Evolutionary conservation across 2,888 invertebrate genomes (phyloP).

Genomic region (Gnatocerus cornutus): DNA sequence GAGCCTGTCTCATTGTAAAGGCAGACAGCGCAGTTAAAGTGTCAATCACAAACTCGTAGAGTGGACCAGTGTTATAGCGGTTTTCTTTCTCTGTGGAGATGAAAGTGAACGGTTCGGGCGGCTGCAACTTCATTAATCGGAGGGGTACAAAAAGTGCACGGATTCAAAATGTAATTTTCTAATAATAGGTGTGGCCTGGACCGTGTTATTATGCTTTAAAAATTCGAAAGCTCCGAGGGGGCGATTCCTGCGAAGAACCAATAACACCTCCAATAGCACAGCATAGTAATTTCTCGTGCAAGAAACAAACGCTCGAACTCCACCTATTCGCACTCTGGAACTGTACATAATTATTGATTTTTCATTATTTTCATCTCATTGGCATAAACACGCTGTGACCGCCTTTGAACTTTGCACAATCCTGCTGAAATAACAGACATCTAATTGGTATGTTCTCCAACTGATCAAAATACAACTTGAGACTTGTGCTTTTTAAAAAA

Average conservation of each 20-base stretch:
- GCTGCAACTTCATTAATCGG: conserved; percentile 58
- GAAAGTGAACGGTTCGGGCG: conserved; percentile 46
- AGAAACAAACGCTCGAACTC: not conserved
- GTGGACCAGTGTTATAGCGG: conserved; percentile 47
- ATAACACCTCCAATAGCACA: not conserved
- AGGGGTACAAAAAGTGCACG: conserved; percentile 56
- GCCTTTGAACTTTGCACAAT: too few relatives aligned
- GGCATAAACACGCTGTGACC: too few relatives aligned
- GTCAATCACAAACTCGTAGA: conserved; percentile 61
- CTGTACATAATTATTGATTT: too few relatives aligned
- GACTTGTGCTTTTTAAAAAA: not conserved
- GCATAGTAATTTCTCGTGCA: too few relatives aligned
- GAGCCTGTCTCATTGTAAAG: conserved; percentile 58
- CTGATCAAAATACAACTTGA: too few relatives aligned
- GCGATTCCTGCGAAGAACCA: conserved; percentile 1
- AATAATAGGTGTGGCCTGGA: conserved; percentile 51
- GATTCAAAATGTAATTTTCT: conserved; percentile 56
- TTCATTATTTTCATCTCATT: too few relatives aligned
- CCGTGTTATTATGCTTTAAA: conserved; percentile 48
- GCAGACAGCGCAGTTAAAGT: conserved; percentile 62
- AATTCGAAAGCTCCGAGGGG: conserved; percentile 40
- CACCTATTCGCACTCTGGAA: too few relatives aligned
- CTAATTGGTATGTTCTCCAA: too few relatives aligned
- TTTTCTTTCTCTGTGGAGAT: conserved; percentile 38
- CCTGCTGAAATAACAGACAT: too few relatives aligned